These are phyloP conservation scores for Campoletis raptor DNA, from an alignment of 2,888 invertebrate species.

Conservation along the genomic window DNA sequence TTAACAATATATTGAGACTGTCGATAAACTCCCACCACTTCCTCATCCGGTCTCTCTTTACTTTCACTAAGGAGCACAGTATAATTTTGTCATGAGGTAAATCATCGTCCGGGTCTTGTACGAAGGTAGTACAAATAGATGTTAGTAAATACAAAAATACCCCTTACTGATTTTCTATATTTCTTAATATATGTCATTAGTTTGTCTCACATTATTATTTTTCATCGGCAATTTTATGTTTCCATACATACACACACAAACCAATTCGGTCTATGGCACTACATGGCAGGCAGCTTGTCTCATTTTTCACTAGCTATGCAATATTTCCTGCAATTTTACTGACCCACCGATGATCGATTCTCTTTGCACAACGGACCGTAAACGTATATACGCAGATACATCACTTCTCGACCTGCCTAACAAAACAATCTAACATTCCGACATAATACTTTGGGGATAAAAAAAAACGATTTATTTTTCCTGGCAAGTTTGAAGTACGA, in stretches of 20 bases:
- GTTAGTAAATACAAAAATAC: conserved; percentile 11
- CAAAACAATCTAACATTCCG: conserved; percentile 26
- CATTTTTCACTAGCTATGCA: conserved; percentile 60
- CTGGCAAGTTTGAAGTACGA: background rate
- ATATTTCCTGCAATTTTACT: conserved; percentile 59
- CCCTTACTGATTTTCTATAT: conserved; percentile 16
- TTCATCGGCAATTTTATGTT: conserved; percentile 7
- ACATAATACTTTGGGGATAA: background rate
- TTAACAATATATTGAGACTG: conserved; percentile 66
- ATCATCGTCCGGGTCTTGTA: conserved; percentile 53
- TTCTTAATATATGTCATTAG: conserved; percentile 63
- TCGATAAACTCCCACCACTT: conserved; percentile 18
- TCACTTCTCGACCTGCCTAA: background rate
- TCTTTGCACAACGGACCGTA: conserved; percentile 28
- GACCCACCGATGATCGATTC: conserved; percentile 61
- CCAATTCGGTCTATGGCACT: background rate
- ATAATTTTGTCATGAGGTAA: conserved; percentile 75
- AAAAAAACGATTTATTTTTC: background rate
- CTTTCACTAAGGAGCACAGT: conserved; percentile 54
- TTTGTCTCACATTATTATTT: conserved; percentile 60
- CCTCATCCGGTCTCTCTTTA: conserved; percentile 21
- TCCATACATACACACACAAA: background rate
- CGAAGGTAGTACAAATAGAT: conserved; percentile 4
- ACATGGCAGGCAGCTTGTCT: conserved; percentile 9
- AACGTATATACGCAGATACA: background rate